Base-by-base conservation (phyloP, 2,797 vertebrate species). In the Astyanax mexicanus region DNA sequence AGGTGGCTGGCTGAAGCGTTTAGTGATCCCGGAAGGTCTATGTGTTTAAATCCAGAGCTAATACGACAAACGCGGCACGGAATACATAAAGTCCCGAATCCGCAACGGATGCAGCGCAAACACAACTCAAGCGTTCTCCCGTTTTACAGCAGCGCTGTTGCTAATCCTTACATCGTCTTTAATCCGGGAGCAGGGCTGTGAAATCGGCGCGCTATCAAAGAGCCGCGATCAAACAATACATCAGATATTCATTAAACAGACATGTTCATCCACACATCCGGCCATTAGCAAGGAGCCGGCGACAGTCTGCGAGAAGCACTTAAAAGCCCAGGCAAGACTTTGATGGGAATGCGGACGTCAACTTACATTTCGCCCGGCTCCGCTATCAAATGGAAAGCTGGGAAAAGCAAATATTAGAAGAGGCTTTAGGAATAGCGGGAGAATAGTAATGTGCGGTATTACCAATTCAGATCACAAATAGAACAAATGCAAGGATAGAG, bases 161-260 rank as follows among this genome's bases (percentile, higher is more conserved):
- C 69, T 72, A 71, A 75, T 42, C 68, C 45, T 52, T 38, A 38
- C 69, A 77, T 79, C 66, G 42, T 52, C 52, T 70, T 78, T 76
- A 70, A 76, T 65, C 73, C 62, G 40, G 42, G 32, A 51, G 58
- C 51, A 25, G 17, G 51, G 62, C 60, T 77, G 58, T 74, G 52
- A 74, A 55, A 78, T 82, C 69, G 32, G 57, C 54, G 49, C 35
- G 54, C 45, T 38, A 66, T 83, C 77, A 83, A 77, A 77, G 61
- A 75, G 60, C 44, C 45, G 40, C 52, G 76, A 82, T 84, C 70
- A 80, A 81, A 82, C 51, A 77, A 57, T 27, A 47, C 42, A 64
- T 64, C 52, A 64, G 47, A 64, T 49, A 69, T 74, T 79, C 71
- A 72, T 60, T 58, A 79, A 72, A 70, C 78, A 62, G 65, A 74